Evolutionary conservation across 92 coral and sea anemone genomes (phyloP).

Genomic region (Siderastrea siderea): DNA sequence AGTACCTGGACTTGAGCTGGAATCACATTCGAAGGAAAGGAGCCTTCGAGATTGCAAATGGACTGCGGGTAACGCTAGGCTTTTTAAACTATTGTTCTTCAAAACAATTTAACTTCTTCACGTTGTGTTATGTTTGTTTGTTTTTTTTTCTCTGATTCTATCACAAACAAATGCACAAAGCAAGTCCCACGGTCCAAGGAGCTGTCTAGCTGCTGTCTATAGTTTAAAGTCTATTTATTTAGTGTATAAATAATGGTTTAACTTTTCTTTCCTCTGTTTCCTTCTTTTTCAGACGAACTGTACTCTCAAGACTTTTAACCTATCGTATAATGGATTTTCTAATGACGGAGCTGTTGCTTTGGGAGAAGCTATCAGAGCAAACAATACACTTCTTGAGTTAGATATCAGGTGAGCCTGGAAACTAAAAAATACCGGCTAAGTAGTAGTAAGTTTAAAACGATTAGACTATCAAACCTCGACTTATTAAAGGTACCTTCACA

Average conservation of each 20-base stretch:
- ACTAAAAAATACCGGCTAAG: background rate
- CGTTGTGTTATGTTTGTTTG: background rate
- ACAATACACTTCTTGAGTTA: conserved; percentile 90
- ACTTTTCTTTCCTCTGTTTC: too few species aligned
- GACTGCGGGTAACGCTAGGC: conserved; percentile 79
- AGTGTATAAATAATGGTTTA: too few species aligned
- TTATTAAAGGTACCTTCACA: too few species aligned
- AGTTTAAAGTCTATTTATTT: too few species aligned
- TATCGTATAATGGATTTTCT: conserved; percentile 94
- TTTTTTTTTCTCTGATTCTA: background rate
- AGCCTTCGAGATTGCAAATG: conserved; percentile 87
- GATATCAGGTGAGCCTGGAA: conserved; percentile 78
- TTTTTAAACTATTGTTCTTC: background rate
- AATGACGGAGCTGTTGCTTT: conserved; percentile 94
- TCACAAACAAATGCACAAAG: too few species aligned
- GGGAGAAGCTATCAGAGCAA: conserved; percentile 89
- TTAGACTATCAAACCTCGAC: too few species aligned
- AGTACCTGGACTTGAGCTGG: conserved; percentile 92
- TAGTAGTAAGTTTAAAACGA: background rate
- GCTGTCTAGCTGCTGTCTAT: too few species aligned
- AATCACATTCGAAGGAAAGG: conserved; percentile 91
- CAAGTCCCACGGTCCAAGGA: too few species aligned
- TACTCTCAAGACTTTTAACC: conserved; percentile 86
- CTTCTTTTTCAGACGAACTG: conserved; percentile 78
- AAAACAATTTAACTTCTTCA: background rate